Evolutionary conservation across 2,888 invertebrate genomes (phyloP).

Genomic region (Drosophila seclusa): DNA sequence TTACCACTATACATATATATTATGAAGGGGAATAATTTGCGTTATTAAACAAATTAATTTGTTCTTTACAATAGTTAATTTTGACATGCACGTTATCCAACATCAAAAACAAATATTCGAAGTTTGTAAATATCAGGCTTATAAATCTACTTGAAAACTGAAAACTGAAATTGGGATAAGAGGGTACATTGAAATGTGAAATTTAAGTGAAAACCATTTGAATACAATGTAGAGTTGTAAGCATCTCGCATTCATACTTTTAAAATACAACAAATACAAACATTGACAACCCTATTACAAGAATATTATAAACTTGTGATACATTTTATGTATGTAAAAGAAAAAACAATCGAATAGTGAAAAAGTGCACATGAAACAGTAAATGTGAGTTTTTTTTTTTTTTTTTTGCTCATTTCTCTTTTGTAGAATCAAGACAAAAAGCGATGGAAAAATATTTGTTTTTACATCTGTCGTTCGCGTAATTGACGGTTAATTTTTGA

Average conservation of each 20-base stretch:
- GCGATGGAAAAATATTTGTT: slow-evolving; percentile 71
- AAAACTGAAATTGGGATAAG: slow-evolving; percentile 27
- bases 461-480: slow-evolving; percentile 56
- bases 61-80: neutral
- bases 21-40: neutral
- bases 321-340: slow-evolving; percentile 70
- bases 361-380: slow-evolving; percentile 44
- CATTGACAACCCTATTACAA: slow-evolving; percentile 24
- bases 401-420: slow-evolving; percentile 31
- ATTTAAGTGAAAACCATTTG: slow-evolving; percentile 27
- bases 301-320: slow-evolving; percentile 74
- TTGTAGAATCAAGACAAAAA: slow-evolving; percentile 23
- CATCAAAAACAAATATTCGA: slow-evolving; percentile 45
- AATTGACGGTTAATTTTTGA: slow-evolving; percentile 18
- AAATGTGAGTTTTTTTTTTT: neutral
- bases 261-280: slow-evolving; percentile 21
- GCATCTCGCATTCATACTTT: slow-evolving; percentile 30
- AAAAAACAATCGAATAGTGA: slow-evolving; percentile 20
- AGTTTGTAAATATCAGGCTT: slow-evolving; percentile 83
- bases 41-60: neutral
- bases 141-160: slow-evolving; percentile 52
- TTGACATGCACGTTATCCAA: slow-evolving; percentile 17
- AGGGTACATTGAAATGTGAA: slow-evolving; percentile 62
- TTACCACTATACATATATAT: slow-evolving; percentile 2
- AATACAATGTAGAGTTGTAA: slow-evolving; percentile 32